Evolutionary conservation across 2,888 invertebrate genomes (phyloP), one percentile per base, ranked within the genome.

Genomic region (Dasysyrphus albostriatus): DNA sequence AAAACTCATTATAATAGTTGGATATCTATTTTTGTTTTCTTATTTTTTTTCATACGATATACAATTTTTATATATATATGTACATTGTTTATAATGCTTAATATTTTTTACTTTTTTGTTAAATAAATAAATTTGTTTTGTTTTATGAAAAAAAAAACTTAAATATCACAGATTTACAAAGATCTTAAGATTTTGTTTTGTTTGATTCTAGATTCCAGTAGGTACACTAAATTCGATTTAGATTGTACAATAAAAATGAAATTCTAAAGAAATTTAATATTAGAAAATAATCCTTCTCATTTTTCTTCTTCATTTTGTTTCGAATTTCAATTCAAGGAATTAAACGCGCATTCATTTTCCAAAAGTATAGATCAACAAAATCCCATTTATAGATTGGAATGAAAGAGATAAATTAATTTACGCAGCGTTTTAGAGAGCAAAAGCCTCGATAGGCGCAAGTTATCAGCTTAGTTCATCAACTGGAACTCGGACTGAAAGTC

Each of bases 81-180:
- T 80, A 85, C 84, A 72, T 14, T 89, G 70, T 69, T 32, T 74
- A 32, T 79, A n/a, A 56, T 49, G 72, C 10, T 80, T 56, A 59
- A 14, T 14, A 14, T 70, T 49, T 49, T 37, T 47, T n/a, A n/a
- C n/a, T 2, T 69, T 79, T 77, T 82, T 54, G 67, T 79, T 75
- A 56, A 87, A 88, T 88, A 88, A 88, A 88, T 88, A 72, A 88
- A 70, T 87, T 87, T 78, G 77, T 73, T 78, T 72, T 76, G 54
- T 84, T 79, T 84, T 83, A 65, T 70, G 58, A 82, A 76, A 89
- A 88, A n/a, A 89, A 90, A 90, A 92, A 92, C 91, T 91, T 92
- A 91, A 90, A 90, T 92, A 92, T 92, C 92, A 92, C 92, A 92
- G 92, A 69, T 90, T 89, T 90, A 88, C 82, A 88, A 88, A 88